Percentiles rank a stretch among this genome's conserved stretches.
Evolutionary conservation across 2,888 invertebrate genomes (phyloP).

Genomic region (Cactoblastis cactorum): DNA sequence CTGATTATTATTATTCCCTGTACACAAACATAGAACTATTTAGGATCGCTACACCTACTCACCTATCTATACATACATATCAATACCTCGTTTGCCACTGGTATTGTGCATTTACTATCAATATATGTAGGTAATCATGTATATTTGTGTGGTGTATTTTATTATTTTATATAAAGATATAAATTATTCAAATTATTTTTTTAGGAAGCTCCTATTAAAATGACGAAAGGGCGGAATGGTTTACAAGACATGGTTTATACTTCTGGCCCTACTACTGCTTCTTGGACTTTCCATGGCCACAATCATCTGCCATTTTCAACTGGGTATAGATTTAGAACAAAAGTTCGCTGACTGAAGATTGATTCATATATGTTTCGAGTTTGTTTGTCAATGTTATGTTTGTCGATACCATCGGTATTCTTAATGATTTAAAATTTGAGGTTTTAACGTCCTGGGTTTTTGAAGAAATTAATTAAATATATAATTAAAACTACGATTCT

Average conservation of each 20-base stretch:
- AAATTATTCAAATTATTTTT: conserved; percentile 14
- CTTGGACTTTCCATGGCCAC: conserved; percentile 65
- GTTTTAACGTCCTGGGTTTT: background rate
- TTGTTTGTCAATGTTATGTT: background rate
- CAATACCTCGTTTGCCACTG: too few species aligned
- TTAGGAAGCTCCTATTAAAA: conserved; percentile 28
- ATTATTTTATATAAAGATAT: too few species aligned
- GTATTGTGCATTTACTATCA: too few species aligned
- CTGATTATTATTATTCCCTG: too few species aligned
- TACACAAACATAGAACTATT: too few species aligned
- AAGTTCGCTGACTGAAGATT: conserved; percentile 14
- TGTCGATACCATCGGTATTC: too few species aligned
- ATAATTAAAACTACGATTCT: background rate
- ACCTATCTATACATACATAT: too few species aligned
- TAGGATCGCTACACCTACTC: too few species aligned
- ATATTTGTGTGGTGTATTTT: too few species aligned
- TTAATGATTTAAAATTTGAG: background rate
- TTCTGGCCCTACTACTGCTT: conserved; percentile 47
- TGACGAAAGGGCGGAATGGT: conserved; percentile 49
- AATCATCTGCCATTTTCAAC: conserved; percentile 23
- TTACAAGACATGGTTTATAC: conserved; percentile 62
- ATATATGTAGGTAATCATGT: too few species aligned
- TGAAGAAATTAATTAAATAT: background rate
- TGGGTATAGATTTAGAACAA: conserved; percentile 26
- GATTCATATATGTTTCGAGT: background rate